Evolutionary conservation across 1,140 invertebrate genomes (phyloP).

Genomic region (Platorchestia sp.): DNA sequence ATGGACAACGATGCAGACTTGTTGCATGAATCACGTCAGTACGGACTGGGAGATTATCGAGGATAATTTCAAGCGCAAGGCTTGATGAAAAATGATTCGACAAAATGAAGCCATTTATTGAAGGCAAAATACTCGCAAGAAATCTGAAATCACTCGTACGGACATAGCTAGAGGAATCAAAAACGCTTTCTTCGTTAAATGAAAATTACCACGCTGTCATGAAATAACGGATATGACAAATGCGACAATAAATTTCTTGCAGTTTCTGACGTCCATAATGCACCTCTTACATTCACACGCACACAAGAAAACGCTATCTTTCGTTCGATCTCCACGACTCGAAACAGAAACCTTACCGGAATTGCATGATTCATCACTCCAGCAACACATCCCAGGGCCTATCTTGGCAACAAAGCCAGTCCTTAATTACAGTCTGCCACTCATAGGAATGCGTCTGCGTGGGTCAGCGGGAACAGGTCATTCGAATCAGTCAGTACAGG

Average conservation of each 20-base stretch:
- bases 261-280: not conserved
- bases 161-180: not conserved
- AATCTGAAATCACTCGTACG: not conserved
- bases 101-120: not conserved
- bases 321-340: not conserved
- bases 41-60: not conserved
- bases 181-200: not conserved
- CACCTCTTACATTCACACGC: not conserved
- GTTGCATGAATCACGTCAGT: not conserved
- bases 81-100: not conserved
- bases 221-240: not conserved
- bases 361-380: not conserved
- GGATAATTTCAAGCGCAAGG: not conserved
- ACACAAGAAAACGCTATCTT: not conserved
- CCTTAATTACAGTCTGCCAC: slow-evolving; percentile 10
- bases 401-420: slow-evolving; percentile 25
- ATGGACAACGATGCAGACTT: not conserved
- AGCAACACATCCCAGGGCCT: slow-evolving; percentile 4
- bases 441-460: slow-evolving; percentile 26
- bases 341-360: not conserved
- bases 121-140: not conserved
- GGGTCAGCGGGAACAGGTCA: slow-evolving; percentile 35
- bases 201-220: not conserved
- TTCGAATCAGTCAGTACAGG: not conserved
- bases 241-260: not conserved